Evolutionary conservation across 2,113 vertebrate genomes (phyloP), one percentile per base, ranked within the genome.

Genomic region (Melanerpes formicivorus): DNA sequence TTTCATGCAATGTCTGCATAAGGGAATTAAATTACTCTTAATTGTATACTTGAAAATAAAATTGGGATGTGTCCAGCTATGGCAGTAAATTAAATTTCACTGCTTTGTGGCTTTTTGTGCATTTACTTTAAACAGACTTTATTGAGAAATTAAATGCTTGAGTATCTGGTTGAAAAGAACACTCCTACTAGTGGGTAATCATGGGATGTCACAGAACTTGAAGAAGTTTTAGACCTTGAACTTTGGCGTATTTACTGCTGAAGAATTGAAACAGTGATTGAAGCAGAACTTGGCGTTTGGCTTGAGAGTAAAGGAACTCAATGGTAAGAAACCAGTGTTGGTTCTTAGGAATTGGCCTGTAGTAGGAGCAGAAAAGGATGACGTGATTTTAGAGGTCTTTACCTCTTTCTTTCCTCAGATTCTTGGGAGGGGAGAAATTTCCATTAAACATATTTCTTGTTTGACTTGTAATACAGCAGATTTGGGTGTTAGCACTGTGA

Each of bases 111-210:
- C 94, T 70, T 96, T 71, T 84, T 83, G 79, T 93, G 86, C 65
- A 50, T 93, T 97, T 96, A 87, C 78, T 96, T 97, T 92, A 50
- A 79, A 80, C 79, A 75, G 63, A 50, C 58, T 88, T 96, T 88
- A 95, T 76, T 91, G 90, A 80, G 95, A 97, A 84, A 89, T 83
- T 69, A 63, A n/a, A 60, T 75, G 88, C 90, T 93, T 75, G 80
- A 78, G 11, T 90, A 67, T 93, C 87, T 91, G 67, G 54, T 96
- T 90, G 80, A 46, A 63, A 90, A 84, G 88, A 94, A 92, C 63
- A 15, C 23, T 93, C 6, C 86, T 90, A 62, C 52, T 93, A 29
- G 88, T 72, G 92, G 78, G 80, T 90, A 90, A 58, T 60, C 55
- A 14, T 72, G 81, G 94, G 83, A 93, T 87, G 62, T 69, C 95